Evolutionary conservation across 2,888 invertebrate species (phyloP).

Genomic region (Oligia latruncula): DNA sequence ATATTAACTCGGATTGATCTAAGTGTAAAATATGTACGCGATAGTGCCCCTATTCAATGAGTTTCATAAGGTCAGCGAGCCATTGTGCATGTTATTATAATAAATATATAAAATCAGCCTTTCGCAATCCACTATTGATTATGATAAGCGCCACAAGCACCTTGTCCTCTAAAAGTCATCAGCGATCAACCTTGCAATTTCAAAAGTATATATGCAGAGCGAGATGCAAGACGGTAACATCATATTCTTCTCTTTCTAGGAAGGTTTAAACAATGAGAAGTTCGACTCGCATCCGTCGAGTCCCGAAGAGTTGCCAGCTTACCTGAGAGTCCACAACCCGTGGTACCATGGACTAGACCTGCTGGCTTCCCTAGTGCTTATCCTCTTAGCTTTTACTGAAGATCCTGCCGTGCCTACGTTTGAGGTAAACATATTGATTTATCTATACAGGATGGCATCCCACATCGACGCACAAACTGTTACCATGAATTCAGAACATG

Average conservation of each 20-base stretch:
- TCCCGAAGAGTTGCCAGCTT: conserved; percentile 95
- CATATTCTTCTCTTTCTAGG: conserved; percentile 88
- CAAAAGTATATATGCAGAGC: neutral
- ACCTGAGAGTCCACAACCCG: conserved; percentile 95
- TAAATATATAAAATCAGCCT: neutral
- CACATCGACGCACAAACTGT: too few relatives aligned
- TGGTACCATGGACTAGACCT: conserved; percentile 96
- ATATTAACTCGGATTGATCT: neutral
- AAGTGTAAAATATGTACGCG: neutral
- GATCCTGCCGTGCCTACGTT: conserved; percentile 94
- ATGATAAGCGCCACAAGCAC: neutral
- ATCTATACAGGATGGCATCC: too few relatives aligned
- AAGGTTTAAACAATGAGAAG: conserved; percentile 97
- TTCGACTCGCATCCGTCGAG: conserved; percentile 96
- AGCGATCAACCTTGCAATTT: neutral
- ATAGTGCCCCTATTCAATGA: neutral
- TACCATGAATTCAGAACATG: too few relatives aligned
- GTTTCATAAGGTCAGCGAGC: neutral
- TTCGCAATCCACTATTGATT: neutral
- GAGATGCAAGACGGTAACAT: neutral
- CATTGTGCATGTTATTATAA: neutral
- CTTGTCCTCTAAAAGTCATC: neutral
- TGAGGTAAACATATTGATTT: conserved; percentile 81
- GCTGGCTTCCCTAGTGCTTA: conserved; percentile 93
- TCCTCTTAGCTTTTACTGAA: conserved; percentile 94